A percentile compares a stretch with the other conserved stretches of the same genome.
phyloP scores from a whole-genome alignment of 2,113 vertebrate genomes.

The Otus sunia region DNA sequence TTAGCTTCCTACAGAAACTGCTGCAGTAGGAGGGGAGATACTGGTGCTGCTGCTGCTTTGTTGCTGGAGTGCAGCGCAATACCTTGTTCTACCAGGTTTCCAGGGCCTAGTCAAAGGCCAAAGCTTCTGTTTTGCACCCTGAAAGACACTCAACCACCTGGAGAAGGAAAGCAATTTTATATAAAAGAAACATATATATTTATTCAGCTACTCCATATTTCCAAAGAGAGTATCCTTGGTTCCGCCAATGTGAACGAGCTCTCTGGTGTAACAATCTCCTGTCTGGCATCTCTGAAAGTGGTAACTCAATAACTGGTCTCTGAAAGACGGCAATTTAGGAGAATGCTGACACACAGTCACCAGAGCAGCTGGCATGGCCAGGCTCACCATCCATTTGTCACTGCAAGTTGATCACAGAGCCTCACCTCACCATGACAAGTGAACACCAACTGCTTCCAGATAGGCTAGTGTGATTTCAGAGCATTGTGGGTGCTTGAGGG shows the following conservation, averaged over 20 bases:
- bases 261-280: background rate
- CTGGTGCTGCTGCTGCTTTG: background rate
- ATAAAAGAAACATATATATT: background rate
- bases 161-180: background rate
- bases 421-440: rapidly evolving
- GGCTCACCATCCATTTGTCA: background rate
- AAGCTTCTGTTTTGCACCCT: background rate
- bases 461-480: background rate
- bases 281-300: background rate
- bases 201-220: background rate
- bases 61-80: background rate
- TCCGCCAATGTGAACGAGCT: rapidly evolving
- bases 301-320: background rate
- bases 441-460: background rate
- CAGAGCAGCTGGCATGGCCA: background rate
- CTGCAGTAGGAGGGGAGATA: background rate
- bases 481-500: background rate
- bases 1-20: conserved; percentile 6
- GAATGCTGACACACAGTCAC: background rate
- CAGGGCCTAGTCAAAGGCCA: background rate
- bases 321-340: background rate
- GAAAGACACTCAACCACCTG: background rate
- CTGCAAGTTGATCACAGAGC: background rate
- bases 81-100: background rate
- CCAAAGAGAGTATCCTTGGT: background rate